Percentiles rank a stretch among this genome's conserved stretches.
These are phyloP conservation scores for Oscheius sp. DNA, from an alignment of 2,888 invertebrate genomes.

Conservation along the genomic window DNA sequence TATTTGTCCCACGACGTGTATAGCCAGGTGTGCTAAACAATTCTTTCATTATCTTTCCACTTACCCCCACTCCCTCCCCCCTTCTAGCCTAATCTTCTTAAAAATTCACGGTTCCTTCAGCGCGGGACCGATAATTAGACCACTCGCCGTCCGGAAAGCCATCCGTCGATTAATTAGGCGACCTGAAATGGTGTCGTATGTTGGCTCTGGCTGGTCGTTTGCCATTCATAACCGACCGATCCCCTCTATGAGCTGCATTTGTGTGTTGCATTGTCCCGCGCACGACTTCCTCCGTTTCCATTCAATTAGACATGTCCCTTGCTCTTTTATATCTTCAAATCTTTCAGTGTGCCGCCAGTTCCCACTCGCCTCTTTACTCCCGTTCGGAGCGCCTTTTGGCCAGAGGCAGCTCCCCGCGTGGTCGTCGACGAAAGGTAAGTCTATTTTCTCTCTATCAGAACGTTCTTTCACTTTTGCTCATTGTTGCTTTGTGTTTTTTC, in stretches of 20 bases:
- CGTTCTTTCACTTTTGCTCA: background rate
- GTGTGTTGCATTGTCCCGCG: background rate
- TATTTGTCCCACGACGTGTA: too few species aligned
- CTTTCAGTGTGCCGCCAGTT: conserved; percentile 50
- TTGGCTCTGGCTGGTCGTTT: background rate
- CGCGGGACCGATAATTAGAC: too few species aligned
- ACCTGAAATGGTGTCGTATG: background rate
- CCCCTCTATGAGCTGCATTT: background rate
- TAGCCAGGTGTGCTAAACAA: too few species aligned
- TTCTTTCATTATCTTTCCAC: too few species aligned
- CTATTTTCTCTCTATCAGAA: background rate
- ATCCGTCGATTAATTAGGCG: conserved; percentile 18
- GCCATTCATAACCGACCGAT: background rate
- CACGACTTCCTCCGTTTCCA: background rate
- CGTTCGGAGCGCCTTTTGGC: conserved; percentile 68
- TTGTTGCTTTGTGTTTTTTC: conserved; percentile 12
- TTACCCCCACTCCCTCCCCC: background rate
- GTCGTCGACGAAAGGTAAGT: conserved; percentile 41
- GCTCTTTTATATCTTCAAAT: background rate
- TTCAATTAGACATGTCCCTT: conserved; percentile 3
- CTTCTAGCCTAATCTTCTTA: too few species aligned
- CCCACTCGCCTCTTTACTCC: conserved; percentile 65
- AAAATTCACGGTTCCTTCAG: too few species aligned
- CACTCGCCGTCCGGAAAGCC: background rate
- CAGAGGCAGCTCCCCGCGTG: conserved; percentile 58